Conservation (phyloP, 2,888 invertebrate genomes). For the Caenorhabditis plicata region DNA sequence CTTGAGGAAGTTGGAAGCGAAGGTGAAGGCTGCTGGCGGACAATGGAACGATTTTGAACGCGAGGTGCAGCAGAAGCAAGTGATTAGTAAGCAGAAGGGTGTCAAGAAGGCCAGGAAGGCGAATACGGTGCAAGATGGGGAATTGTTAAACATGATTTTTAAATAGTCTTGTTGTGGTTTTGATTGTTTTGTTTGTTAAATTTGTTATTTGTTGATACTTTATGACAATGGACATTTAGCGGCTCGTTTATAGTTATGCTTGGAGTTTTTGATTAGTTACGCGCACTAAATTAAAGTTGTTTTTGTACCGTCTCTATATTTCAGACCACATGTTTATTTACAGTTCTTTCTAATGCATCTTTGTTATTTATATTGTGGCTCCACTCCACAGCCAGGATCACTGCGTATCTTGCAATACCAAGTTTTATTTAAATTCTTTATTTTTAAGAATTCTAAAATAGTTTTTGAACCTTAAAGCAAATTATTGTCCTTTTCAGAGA, state of each 20-base stretch:
- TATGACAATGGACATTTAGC: not conserved
- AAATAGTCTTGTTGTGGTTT: slow-evolving; percentile 4
- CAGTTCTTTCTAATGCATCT: too few relatives aligned
- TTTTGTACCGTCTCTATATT: not conserved
- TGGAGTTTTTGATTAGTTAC: too few relatives aligned
- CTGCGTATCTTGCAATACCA: too few relatives aligned
- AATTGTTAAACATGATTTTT: slow-evolving; percentile 51
- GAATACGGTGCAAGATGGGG: slow-evolving; percentile 3
- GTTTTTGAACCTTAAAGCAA: too few relatives aligned
- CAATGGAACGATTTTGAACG: slow-evolving; percentile 57
- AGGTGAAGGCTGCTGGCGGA: slow-evolving; percentile 58
- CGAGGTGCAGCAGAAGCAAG: slow-evolving; percentile 55
- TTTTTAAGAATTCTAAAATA: too few relatives aligned
- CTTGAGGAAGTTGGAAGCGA: slow-evolving; percentile 60
- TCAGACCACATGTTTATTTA: not conserved
- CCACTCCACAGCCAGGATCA: too few relatives aligned
- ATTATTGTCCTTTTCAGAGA: too few relatives aligned
- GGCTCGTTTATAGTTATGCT: not conserved
- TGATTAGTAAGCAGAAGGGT: slow-evolving; percentile 27
- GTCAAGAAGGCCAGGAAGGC: slow-evolving; percentile 34
- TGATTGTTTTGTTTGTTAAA: slow-evolving; percentile 6
- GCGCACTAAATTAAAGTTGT: not conserved
- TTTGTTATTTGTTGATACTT: slow-evolving; percentile 3
- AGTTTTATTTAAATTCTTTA: too few relatives aligned
- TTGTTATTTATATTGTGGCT: too few relatives aligned